Conservation (phyloP, 2,113 vertebrate genomes). For the Alligator mississippiensis region DNA sequence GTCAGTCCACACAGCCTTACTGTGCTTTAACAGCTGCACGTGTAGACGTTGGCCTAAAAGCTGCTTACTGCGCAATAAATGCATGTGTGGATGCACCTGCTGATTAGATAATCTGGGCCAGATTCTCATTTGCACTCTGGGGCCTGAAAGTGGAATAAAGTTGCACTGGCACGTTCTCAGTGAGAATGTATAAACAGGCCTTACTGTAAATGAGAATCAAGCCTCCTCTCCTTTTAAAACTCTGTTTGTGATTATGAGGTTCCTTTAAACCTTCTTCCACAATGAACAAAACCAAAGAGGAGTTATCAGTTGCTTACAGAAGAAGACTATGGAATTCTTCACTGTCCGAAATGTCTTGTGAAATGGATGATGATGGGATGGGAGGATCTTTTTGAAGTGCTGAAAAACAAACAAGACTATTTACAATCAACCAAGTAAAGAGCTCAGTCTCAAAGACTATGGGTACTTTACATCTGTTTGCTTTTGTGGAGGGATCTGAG, state of each 20-base stretch:
- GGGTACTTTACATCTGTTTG: rapidly evolving
- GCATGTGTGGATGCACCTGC: no score
- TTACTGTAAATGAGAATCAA: rapidly evolving
- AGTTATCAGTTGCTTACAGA: conserved; percentile 28
- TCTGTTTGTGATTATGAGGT: rapidly evolving
- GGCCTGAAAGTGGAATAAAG: no score
- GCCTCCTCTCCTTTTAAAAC: not conserved
- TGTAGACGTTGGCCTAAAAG: no score
- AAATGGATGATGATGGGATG: rapidly evolving
- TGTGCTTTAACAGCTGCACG: no score
- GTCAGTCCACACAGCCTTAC: no score
- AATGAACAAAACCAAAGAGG: rapidly evolving
- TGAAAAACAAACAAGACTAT: not conserved
- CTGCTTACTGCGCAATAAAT: no score
- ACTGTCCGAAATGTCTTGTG: not conserved
- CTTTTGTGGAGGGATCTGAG: not conserved
- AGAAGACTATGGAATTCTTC: not conserved
- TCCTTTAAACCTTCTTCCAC: not conserved
- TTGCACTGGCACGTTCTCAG: no score
- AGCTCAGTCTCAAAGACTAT: rapidly evolving
- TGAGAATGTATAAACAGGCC: no score
- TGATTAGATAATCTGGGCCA: not conserved
- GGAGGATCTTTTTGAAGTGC: not conserved
- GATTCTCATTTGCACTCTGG: not conserved
- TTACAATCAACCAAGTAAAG: not conserved